phyloP scores from a whole-genome alignment of 2,888 invertebrate species.

The Diplazon laetatorius region DNA sequence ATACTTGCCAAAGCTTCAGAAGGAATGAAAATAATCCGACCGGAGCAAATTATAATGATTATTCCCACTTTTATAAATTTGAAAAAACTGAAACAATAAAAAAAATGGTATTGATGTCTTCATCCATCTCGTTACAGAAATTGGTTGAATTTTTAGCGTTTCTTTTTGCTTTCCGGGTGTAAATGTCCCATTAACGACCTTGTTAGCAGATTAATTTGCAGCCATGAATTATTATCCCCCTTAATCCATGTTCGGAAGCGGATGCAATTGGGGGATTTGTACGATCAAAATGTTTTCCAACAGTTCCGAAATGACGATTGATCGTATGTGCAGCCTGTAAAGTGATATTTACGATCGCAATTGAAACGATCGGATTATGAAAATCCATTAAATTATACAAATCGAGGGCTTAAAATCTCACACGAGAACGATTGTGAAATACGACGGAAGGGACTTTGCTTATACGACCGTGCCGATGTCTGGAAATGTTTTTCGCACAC shows the following conservation, averaged over 20 bases:
- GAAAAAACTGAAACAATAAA: too few relatives aligned
- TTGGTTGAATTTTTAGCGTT: too few relatives aligned
- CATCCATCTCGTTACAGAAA: too few relatives aligned
- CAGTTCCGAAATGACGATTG: background rate
- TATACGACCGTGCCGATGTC: constrained; percentile 10
- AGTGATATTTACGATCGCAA: constrained; percentile 45
- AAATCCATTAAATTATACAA: constrained; percentile 36
- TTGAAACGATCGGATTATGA: constrained; percentile 57
- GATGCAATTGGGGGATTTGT: background rate
- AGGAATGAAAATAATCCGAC: too few relatives aligned
- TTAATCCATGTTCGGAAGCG: background rate
- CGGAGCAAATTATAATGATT: too few relatives aligned
- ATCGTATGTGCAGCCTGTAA: constrained; percentile 4
- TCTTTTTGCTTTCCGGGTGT: too few relatives aligned
- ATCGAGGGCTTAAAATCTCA: constrained; percentile 9
- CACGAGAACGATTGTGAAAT: constrained; percentile 15
- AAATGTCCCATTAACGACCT: too few relatives aligned
- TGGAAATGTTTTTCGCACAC: constrained; percentile 13
- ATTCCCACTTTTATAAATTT: too few relatives aligned
- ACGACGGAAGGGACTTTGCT: constrained; percentile 43
- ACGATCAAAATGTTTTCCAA: background rate
- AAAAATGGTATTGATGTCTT: too few relatives aligned
- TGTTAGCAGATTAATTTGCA: background rate
- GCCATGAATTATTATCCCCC: background rate
- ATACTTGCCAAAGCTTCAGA: too few relatives aligned